Evolutionary conservation across 2,113 vertebrate genomes (phyloP).

Genomic region (Porphyrio hochstetteri): DNA sequence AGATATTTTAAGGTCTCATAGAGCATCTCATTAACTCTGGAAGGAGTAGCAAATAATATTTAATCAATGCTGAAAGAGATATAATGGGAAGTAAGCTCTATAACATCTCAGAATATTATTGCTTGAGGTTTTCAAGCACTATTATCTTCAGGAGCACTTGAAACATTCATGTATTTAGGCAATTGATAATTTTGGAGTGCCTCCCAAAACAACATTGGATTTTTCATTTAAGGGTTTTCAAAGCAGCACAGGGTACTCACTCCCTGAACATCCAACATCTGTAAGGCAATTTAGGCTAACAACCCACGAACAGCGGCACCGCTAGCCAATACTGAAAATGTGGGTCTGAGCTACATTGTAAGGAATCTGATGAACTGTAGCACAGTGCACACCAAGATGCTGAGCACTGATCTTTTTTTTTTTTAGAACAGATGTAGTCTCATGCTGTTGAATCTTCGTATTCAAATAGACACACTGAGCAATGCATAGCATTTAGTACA

Average conservation of each 20-base stretch:
- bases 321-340: constrained; percentile 35
- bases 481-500: constrained; percentile 32
- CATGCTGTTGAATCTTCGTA: constrained; percentile 50
- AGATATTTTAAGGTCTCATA: not conserved
- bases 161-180: constrained; percentile 55
- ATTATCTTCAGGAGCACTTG: constrained; percentile 51
- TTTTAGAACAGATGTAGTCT: constrained; percentile 46
- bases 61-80: constrained; percentile 45
- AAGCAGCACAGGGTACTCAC: not conserved
- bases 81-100: constrained; percentile 34
- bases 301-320: not conserved
- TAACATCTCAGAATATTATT: constrained; percentile 25
- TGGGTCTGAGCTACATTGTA: constrained; percentile 16
- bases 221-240: constrained; percentile 44
- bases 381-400: not conserved
- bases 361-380: not conserved
- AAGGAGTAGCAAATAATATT: constrained; percentile 28
- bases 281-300: constrained; percentile 40
- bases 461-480: constrained; percentile 51
- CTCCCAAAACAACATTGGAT: constrained; percentile 47
- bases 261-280: constrained; percentile 27
- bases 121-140: constrained; percentile 34
- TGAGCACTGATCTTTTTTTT: not conserved
- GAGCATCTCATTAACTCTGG: not conserved
- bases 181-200: constrained; percentile 46